phyloP scores from a whole-genome alignment of 1,140 invertebrate genomes.

The Brachionus calyciflorus region DNA sequence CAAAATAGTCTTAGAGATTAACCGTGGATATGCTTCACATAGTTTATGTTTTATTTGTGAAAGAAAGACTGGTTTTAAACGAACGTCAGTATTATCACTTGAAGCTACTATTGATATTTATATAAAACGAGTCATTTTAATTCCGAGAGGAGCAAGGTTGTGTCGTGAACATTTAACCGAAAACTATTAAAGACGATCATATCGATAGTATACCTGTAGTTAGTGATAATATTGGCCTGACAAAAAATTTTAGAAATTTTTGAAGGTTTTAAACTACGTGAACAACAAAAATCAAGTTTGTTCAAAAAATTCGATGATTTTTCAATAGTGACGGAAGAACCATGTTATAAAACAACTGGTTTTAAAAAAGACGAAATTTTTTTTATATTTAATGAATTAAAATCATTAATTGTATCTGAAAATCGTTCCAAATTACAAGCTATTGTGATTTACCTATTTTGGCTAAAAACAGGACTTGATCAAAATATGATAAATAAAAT shows the following conservation, averaged over 20 bases:
- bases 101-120: background rate
- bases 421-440: slow-evolving; percentile 14
- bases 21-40: too few species aligned
- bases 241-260: background rate
- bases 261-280: background rate
- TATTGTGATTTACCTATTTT: background rate
- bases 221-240: background rate
- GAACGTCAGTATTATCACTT: background rate
- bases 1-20: background rate
- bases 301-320: background rate
- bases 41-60: background rate
- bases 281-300: background rate
- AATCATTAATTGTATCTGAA: slow-evolving; percentile 13
- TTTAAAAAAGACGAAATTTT: background rate
- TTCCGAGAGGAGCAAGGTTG: background rate
- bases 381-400: slow-evolving; percentile 3
- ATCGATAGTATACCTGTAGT: background rate
- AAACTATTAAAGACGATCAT: background rate
- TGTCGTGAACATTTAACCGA: background rate
- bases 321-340: too few species aligned
- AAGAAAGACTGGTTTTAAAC: slow-evolving; percentile 6
- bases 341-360: slow-evolving; percentile 1
- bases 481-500: too few species aligned
- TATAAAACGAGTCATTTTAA: too few species aligned
- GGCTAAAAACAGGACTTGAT: too few species aligned